Conservation (phyloP, 2,113 vertebrate species). For the Indicator indicator region DNA sequence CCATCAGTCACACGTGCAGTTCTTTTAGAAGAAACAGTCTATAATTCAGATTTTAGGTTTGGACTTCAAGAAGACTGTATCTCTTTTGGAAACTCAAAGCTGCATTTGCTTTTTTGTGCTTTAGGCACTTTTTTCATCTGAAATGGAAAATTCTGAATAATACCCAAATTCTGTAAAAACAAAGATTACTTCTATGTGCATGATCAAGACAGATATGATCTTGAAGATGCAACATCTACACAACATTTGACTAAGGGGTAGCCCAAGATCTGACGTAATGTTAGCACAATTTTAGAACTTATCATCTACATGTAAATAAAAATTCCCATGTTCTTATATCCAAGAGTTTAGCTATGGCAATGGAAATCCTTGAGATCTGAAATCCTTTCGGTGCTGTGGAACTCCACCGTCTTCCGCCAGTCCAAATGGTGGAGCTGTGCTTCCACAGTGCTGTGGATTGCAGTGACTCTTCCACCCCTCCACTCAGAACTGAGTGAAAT, state of each 20-base stretch:
- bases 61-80: neutral
- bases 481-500: neutral
- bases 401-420: too few relatives aligned
- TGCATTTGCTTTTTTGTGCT: neutral
- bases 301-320: neutral
- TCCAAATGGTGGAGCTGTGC: neutral
- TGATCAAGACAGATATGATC: neutral
- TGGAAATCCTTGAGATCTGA: neutral
- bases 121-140: neutral
- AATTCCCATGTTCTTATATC: neutral
- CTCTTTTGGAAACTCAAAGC: neutral
- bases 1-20: fast-evolving
- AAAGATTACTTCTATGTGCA: fast-evolving
- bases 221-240: neutral
- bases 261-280: neutral
- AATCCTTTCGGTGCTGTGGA: neutral
- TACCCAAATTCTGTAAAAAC: neutral
- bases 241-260: neutral
- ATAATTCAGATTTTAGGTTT: neutral
- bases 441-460: too few relatives aligned
- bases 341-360: neutral
- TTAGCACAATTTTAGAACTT: neutral
- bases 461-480: too few relatives aligned
- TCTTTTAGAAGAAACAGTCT: neutral
- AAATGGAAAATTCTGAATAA: neutral